phyloP scores from a whole-genome alignment of 2,113 vertebrate species.

The Excalfactoria chinensis region DNA sequence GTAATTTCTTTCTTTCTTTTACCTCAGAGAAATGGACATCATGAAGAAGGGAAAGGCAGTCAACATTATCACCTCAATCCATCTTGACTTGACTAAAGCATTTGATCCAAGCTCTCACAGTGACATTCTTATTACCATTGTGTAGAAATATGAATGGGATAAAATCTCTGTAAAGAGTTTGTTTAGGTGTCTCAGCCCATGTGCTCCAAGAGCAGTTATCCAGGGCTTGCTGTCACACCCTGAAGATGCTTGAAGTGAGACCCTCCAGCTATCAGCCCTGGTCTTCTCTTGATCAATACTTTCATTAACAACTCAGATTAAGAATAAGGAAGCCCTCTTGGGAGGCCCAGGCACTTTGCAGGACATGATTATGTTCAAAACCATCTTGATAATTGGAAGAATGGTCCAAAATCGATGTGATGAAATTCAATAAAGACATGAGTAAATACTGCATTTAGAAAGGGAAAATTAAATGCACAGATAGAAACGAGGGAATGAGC shows the following conservation, averaged over 20 bases:
- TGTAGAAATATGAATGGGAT: background rate
- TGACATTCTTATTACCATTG: background rate
- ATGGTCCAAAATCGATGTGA: constrained; percentile 30
- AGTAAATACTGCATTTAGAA: constrained; percentile 1
- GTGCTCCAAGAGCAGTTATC: background rate
- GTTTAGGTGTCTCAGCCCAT: background rate
- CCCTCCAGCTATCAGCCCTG: background rate
- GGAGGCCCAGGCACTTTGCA: constrained; percentile 19
- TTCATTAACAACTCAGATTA: constrained; percentile 50
- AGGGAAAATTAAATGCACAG: background rate
- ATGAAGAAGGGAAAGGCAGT: background rate
- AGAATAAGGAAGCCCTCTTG: background rate
- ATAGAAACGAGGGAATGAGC: background rate
- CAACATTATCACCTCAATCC: constrained; percentile 13
- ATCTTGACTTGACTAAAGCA: constrained; percentile 26
- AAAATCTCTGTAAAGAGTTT: background rate
- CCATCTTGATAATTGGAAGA: constrained; percentile 30
- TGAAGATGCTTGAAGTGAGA: background rate
- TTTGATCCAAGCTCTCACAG: constrained; percentile 7
- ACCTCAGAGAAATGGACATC: background rate
- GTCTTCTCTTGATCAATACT: constrained; percentile 29
- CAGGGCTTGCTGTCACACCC: background rate
- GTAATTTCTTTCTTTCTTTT: background rate
- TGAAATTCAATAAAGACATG: constrained; percentile 36
- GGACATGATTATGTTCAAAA: constrained; percentile 38